Evolutionary conservation across 2,888 invertebrate genomes (phyloP).

Genomic region (Perdita meconis): DNA sequence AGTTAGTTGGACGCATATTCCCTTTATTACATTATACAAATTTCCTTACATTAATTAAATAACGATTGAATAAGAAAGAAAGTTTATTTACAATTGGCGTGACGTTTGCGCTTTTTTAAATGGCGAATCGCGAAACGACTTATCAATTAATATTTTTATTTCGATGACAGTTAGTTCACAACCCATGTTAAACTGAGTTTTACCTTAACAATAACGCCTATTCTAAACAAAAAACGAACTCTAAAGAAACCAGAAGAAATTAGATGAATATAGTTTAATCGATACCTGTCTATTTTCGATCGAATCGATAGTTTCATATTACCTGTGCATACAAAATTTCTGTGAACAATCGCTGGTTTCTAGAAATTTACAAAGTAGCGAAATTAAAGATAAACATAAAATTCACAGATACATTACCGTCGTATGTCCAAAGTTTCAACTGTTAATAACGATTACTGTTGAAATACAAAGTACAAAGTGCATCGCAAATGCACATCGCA

Average conservation of each 20-base stretch:
- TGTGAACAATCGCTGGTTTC: background rate
- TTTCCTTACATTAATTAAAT: conserved; percentile 24
- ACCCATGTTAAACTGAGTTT: conserved; percentile 13
- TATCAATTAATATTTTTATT: conserved; percentile 6
- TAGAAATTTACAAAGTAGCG: background rate
- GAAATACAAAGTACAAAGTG: no score
- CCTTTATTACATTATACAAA: conserved; percentile 27
- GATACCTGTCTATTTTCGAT: background rate
- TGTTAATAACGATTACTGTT: conserved; percentile 13
- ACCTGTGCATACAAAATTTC: no score
- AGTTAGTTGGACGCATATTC: background rate
- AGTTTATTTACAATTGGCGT: conserved; percentile 28
- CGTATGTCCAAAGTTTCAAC: no score
- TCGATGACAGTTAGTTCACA: conserved; percentile 27
- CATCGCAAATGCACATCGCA: no score
- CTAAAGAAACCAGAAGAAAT: background rate
- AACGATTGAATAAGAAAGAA: conserved; percentile 12
- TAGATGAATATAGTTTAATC: background rate
- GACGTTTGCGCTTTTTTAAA: background rate
- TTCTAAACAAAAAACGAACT: background rate
- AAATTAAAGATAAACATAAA: background rate
- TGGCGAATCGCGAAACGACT: background rate
- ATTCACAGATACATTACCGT: no score
- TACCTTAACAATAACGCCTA: background rate
- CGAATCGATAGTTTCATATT: no score